A percentile compares a stretch with the other conserved stretches of the same genome.
These are phyloP conservation scores for Philopedon plagiatum DNA, from an alignment of 2,888 invertebrate species.

Conservation along the genomic window DNA sequence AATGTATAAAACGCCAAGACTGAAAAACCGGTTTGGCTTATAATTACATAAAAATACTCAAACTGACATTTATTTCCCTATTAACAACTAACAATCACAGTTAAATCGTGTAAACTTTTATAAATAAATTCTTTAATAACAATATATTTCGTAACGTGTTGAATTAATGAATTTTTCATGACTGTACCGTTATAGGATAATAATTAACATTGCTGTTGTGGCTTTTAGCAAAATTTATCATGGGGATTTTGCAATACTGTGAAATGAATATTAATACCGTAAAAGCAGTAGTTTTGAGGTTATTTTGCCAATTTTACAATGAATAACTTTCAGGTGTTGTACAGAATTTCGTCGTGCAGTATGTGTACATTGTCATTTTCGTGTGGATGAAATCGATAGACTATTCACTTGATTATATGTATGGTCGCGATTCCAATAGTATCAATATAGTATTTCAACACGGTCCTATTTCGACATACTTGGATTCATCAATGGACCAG, in stretches of 20 bases:
- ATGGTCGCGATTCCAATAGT: too few species aligned
- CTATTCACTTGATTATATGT: too few species aligned
- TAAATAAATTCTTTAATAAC: slow-evolving; percentile 10
- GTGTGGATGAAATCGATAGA: too few species aligned
- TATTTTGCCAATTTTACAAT: too few species aligned
- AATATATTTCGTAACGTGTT: slow-evolving; percentile 27
- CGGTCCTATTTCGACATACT: too few species aligned
- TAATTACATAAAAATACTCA: slow-evolving; percentile 1
- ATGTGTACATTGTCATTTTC: too few species aligned
- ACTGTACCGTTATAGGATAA: slow-evolving; percentile 27
- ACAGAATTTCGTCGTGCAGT: too few species aligned
- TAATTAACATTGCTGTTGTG: slow-evolving; percentile 21
- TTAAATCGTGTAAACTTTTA: slow-evolving; percentile 3
- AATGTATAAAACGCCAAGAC: not conserved
- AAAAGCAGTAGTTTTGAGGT: not conserved
- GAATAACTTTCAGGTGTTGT: too few species aligned
- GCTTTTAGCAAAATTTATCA: slow-evolving; percentile 3
- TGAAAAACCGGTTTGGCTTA: slow-evolving; percentile 5
- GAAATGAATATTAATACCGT: not conserved
- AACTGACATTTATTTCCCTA: slow-evolving; percentile 22
- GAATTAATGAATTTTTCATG: slow-evolving; percentile 28
- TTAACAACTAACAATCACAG: slow-evolving; percentile 20
- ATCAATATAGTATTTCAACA: too few species aligned
- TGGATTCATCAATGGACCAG: too few species aligned
- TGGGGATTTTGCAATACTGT: not conserved